phyloP scores from a whole-genome alignment of 2,888 invertebrate genomes.

The Plagodis dolabraria region DNA sequence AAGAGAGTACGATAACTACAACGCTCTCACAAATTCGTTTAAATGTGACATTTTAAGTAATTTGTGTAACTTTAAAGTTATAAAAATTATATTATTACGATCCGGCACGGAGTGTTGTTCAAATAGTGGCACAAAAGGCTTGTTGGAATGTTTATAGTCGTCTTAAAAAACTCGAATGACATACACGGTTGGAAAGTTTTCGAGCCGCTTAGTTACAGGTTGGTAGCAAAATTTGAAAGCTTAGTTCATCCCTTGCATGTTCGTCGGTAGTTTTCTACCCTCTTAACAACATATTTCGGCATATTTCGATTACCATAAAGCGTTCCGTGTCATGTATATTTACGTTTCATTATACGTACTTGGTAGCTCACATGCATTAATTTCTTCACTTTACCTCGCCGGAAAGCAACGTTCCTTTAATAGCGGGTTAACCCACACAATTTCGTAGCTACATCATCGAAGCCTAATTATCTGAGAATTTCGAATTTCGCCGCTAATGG shows the following conservation, averaged over 20 bases:
- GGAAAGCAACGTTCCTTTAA: constrained; percentile 31
- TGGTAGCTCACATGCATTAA: constrained; percentile 65
- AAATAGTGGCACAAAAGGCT: constrained; percentile 68
- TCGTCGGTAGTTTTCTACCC: constrained; percentile 78
- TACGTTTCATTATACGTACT: constrained; percentile 70
- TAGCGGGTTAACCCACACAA: constrained; percentile 27
- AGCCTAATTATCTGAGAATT: constrained; percentile 41
- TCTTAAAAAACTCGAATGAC: constrained; percentile 72
- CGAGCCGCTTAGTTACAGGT: constrained; percentile 70
- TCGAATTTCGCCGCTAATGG: constrained; percentile 57
- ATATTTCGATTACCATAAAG: constrained; percentile 85
- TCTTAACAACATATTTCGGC: constrained; percentile 84
- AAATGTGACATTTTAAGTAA: constrained; percentile 57
- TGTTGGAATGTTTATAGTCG: constrained; percentile 71
- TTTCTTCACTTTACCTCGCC: constrained; percentile 57
- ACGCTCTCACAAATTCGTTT: constrained; percentile 60
- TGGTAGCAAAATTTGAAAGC: constrained; percentile 78
- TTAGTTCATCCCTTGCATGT: constrained; percentile 83
- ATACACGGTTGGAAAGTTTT: constrained; percentile 73
- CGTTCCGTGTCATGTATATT: constrained; percentile 80
- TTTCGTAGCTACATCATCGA: constrained; percentile 26
- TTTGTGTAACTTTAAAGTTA: constrained; percentile 60
- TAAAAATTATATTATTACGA: constrained; percentile 71
- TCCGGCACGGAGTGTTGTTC: constrained; percentile 56
- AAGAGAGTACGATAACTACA: constrained; percentile 54